phyloP scores from a whole-genome alignment of 2,113 vertebrate species.

The Cervus canadensis region DNA sequence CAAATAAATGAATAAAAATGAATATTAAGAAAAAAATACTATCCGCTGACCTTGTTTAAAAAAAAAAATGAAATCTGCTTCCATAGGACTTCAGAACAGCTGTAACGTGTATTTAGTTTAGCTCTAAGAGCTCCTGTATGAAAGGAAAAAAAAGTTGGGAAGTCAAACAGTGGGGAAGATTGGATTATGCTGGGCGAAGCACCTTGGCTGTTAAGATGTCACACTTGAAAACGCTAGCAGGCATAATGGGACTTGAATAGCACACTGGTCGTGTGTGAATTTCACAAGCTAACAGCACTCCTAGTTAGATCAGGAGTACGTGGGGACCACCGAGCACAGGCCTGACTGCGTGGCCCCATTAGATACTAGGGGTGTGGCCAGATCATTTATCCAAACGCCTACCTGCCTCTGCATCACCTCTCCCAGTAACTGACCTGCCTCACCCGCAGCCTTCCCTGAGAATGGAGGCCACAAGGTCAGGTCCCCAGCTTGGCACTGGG shows the following conservation, averaged over 20 bases:
- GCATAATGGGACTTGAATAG: fast-evolving
- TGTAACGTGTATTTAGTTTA: background rate
- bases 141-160: background rate
- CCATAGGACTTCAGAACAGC: background rate
- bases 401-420: no score
- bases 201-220: background rate
- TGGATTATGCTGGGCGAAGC: background rate
- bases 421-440: background rate
- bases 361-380: background rate
- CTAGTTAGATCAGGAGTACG: background rate
- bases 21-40: background rate
- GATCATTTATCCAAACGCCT: background rate
- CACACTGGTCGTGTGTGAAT: fast-evolving
- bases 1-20: background rate
- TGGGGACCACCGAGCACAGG: background rate
- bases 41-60: background rate
- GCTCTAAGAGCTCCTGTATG: background rate
- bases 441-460: background rate
- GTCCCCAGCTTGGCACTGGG: background rate
- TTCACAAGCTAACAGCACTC: background rate
- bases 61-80: background rate
- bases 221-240: background rate
- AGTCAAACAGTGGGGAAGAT: background rate
- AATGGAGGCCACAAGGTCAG: background rate
- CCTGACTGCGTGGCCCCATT: background rate